Percentiles rank a stretch among this genome's conserved stretches.
Evolutionary conservation across 1,140 invertebrate genomes (phyloP).

Genomic region (Macrosteles quadrilineatus): DNA sequence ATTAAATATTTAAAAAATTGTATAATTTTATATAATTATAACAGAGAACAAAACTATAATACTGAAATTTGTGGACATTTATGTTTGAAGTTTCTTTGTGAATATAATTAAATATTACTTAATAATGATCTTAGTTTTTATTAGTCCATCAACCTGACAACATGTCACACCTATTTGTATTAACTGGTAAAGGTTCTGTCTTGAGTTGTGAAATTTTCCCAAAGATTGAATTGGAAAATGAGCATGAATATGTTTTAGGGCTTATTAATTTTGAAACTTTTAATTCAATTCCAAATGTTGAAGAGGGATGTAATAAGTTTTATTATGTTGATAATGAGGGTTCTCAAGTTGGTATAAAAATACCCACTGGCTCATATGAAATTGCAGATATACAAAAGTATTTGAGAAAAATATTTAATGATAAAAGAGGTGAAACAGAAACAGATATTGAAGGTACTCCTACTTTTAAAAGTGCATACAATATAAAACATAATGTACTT

Average conservation of each 20-base stretch:
- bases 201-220: slow-evolving; percentile 7
- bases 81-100: not conserved
- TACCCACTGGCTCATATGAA: slow-evolving; percentile 24
- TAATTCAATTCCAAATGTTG: slow-evolving; percentile 25
- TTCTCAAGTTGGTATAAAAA: too few relatives aligned
- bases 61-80: slow-evolving; percentile 15
- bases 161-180: not conserved
- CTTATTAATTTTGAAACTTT: not conserved
- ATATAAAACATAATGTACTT: too few relatives aligned
- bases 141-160: too few relatives aligned
- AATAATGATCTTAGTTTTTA: too few relatives aligned
- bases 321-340: not conserved
- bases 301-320: not conserved
- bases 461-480: too few relatives aligned
- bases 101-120: too few relatives aligned
- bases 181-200: not conserved
- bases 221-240: not conserved
- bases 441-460: too few relatives aligned
- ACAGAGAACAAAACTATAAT: slow-evolving; percentile 6
- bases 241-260: not conserved
- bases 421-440: too few relatives aligned
- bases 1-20: slow-evolving; percentile 2
- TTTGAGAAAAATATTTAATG: too few relatives aligned
- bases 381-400: too few relatives aligned
- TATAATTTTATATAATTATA: slow-evolving; percentile 19